Base-by-base conservation (phyloP, 2,113 vertebrate species). In the Donacobius atricapilla region DNA sequence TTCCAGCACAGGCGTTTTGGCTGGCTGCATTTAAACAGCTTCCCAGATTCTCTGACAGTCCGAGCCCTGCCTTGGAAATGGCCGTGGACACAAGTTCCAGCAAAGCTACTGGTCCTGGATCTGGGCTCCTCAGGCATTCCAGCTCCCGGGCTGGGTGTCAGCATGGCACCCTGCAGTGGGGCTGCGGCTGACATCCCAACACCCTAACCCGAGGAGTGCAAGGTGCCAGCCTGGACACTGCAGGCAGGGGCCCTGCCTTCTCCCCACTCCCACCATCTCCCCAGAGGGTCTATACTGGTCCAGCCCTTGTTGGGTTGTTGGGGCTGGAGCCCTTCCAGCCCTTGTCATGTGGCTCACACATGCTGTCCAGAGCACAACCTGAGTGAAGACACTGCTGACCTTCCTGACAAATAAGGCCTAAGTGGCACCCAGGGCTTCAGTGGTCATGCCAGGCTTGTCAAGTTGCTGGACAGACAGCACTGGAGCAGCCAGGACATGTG, bases 21-120 rank as follows among this genome's bases (percentile, higher is more conserved):
- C 88, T 90, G 90, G 91, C 91, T 97, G 94, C 77, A 2, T 94
- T 97, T 93, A 96, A 94, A 97, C 89, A 90, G 93, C 90, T 96
- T 94, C 95, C 61, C 66, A 80, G 75, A 91, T 92, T 83, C 91
- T 87, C 94, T 2, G 1, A 47, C 79, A 90, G 90, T 53, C 92
- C 7, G 6, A 95, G 70, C 66, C 65, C 83, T 92, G 63, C 50
- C 75, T 50, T 27, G 37, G 82, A 94, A 90, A 94, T 65, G 71
- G 40, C 79, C 0, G 0, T 24, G 85, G 71, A 65, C n/a, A 31
- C 50, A 45, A 90, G 70, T 57, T 45, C 58, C 79, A 76, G 50
- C 45, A 68, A 48, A 80, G 58, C 94, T 66, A 76, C 51, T 0
- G 0, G 12, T 16, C 51, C 35, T 14, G 5, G 14, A 19, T 84